Evolutionary conservation across 2,113 vertebrate species (phyloP), one percentile per base, ranked within the genome.

Genomic region (Lichenostomus cassidix): DNA sequence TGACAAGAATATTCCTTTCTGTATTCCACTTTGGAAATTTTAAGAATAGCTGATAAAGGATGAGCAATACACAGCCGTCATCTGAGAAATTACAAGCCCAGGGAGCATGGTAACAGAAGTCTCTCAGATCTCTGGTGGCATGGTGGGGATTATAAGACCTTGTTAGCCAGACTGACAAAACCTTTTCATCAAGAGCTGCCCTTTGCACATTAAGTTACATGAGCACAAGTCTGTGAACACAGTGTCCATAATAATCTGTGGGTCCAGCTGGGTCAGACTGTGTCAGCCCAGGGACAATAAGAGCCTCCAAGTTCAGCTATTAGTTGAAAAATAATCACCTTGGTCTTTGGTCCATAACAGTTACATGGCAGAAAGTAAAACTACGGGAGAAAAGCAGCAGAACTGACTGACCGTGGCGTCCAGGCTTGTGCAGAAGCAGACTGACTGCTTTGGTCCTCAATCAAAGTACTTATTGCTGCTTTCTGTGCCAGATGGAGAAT

Each of bases 171-270:
- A 56, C 7, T 4, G 5, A 50, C 28, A 91, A 68, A 83, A 58
- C 47, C 25, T 90, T 85, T 93, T 83, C 55, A 93, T 93, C 75
- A 62, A 76, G 62, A 89, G 37, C 25, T 87, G 65, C 42, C 55
- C 65, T 87, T 87, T 69, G 33, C 28, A 46, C 56, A 20, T 68
- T 83, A 74, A 75, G 28, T 31, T 85, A 17, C 23, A 24, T 1
- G 31, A 24, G 27, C 15, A 19, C 11, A 52, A 85, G 14, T 31
- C 53, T 64, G 65, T 53, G 87, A 63, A 67, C 27, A 22, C 27
- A 11, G 12, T 3, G 5, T 37, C 39, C 0, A 0, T 62, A 59
- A 33, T 1, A 41, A 35, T 46, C 52, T 44, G 47, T 0, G 2
- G 60, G 67, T 33, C 15, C 2, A 2, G 22, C 44, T 11, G 27